phyloP scores from a whole-genome alignment of 1,140 invertebrate species.

The Pachyrhynchus sulphureomaculatus region DNA sequence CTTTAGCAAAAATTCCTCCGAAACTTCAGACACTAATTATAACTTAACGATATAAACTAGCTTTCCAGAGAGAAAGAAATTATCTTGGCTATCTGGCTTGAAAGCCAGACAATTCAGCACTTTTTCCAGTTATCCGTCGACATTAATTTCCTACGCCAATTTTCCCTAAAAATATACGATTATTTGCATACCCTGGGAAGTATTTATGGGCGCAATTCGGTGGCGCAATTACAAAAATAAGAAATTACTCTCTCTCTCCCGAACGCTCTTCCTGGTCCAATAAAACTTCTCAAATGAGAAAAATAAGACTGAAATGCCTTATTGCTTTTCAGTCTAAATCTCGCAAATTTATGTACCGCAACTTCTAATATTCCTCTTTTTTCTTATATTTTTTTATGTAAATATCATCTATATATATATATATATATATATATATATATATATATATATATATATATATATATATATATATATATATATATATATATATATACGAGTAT shows the following conservation, averaged over 20 bases:
- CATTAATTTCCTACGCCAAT: conserved; percentile 30
- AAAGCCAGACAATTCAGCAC: conserved; percentile 22
- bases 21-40: neutral
- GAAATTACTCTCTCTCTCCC: conserved; percentile 24
- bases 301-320: conserved; percentile 22
- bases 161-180: conserved; percentile 32
- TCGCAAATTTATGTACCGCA: conserved; percentile 1
- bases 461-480: too few species aligned
- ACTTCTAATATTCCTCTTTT: too few species aligned
- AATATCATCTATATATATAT: too few species aligned
- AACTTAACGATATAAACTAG: conserved; percentile 6
- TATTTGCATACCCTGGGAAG: conserved; percentile 32
- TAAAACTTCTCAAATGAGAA: conserved; percentile 27
- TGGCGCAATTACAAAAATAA: conserved; percentile 30
- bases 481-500: too few species aligned
- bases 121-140: conserved; percentile 21
- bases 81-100: conserved; percentile 4
- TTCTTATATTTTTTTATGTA: too few species aligned
- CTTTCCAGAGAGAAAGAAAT: conserved; percentile 11
- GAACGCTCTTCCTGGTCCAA: conserved; percentile 16
- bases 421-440: too few species aligned
- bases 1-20: too few species aligned
- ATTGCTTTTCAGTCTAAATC: conserved; percentile 20
- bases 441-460: too few species aligned
- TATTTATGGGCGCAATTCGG: conserved; percentile 30